phyloP scores from a whole-genome alignment of 1,140 invertebrate species.

The Calephelis nemesis region DNA sequence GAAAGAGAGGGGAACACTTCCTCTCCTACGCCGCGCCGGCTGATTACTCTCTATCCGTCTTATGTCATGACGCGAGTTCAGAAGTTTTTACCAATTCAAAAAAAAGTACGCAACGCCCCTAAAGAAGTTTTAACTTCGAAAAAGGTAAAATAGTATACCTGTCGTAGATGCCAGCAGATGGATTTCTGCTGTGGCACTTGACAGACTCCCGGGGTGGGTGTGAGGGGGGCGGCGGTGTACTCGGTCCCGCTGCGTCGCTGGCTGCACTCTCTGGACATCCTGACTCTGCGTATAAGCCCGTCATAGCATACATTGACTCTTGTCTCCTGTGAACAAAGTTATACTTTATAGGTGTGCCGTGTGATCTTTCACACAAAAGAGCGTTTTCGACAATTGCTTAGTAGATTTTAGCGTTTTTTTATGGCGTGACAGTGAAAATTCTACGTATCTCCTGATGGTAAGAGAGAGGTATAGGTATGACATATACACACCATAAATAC shows the following conservation, averaged over 20 bases:
- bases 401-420: too few relatives aligned
- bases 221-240: slow-evolving; percentile 64
- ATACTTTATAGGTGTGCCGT: neutral
- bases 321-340: slow-evolving; percentile 80
- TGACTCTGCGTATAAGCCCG: slow-evolving; percentile 88
- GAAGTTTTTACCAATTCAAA: too few relatives aligned
- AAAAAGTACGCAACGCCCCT: too few relatives aligned
- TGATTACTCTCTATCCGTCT: too few relatives aligned
- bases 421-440: too few relatives aligned
- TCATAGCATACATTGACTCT: slow-evolving; percentile 93
- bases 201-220: slow-evolving; percentile 69
- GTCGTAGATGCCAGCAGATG: slow-evolving; percentile 85
- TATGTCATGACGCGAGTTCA: too few relatives aligned
- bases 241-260: slow-evolving; percentile 60
- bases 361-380: neutral
- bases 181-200: slow-evolving; percentile 89
- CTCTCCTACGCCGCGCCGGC: too few relatives aligned
- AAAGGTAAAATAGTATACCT: slow-evolving; percentile 65
- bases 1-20: too few relatives aligned
- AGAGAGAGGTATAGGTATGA: too few relatives aligned
- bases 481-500: too few relatives aligned
- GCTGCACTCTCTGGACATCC: slow-evolving; percentile 78
- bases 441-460: too few relatives aligned
- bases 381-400: too few relatives aligned
- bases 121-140: neutral